Evolutionary conservation across 1,140 invertebrate genomes (phyloP).

Genomic region (Fopius arisanus): DNA sequence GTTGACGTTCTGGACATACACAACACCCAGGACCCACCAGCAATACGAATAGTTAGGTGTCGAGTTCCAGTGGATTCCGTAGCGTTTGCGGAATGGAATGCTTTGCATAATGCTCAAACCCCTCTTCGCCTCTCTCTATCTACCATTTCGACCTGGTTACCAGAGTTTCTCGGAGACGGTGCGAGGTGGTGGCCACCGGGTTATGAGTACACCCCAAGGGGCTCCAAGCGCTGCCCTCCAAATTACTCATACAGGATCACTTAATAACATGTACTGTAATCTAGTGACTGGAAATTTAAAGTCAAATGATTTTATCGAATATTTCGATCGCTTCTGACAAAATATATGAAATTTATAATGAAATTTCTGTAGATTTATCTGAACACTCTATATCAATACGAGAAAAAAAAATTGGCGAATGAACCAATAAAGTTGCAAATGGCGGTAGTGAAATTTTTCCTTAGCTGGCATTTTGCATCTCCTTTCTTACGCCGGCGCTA

Average conservation of each 20-base stretch:
- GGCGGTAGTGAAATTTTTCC: no score
- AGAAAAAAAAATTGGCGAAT: neutral
- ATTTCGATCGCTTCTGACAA: no score
- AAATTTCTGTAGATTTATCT: no score
- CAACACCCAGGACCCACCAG: conserved; percentile 33
- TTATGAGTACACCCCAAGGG: neutral
- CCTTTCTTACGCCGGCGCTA: no score
- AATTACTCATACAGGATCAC: no score
- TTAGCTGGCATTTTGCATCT: no score
- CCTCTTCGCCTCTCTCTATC: conserved; percentile 4
- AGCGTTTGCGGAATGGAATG: conserved; percentile 52
- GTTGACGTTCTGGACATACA: conserved; percentile 33
- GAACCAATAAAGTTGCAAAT: neutral
- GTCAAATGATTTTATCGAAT: no score
- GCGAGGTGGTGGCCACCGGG: neutral
- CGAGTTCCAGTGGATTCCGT: conserved; percentile 51
- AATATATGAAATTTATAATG: no score
- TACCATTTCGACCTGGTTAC: conserved; percentile 11
- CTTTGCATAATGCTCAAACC: conserved; percentile 57
- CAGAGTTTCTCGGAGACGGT: neutral
- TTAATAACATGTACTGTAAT: no score
- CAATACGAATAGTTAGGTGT: conserved; percentile 54
- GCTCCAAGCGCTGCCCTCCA: neutral
- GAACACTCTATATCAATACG: neutral
- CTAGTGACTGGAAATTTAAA: no score